Evolutionary conservation across 2,888 invertebrate species (phyloP), one percentile per base, ranked within the genome.

Genomic region (Macroteleia sp.): DNA sequence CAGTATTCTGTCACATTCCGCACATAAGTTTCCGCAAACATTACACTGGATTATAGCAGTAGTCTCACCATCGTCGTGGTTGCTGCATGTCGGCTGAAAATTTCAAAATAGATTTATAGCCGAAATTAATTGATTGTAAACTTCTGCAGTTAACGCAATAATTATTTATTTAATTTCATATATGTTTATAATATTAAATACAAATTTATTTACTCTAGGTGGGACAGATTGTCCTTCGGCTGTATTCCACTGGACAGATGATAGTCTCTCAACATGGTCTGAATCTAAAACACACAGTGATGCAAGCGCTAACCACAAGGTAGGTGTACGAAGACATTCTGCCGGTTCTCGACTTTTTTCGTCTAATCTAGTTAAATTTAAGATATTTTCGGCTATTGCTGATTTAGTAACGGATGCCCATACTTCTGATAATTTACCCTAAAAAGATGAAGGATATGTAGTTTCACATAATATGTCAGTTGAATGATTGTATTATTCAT

Each of bases 51-150:
- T 96, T 74, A 98, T 96, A 0, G 98, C 99, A 10, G 95, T 93
- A 0, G 98, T 99, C 88, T 96, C 95, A 0, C 97, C 97, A 90
- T 99, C 99, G 89, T 99, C 99, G 91, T 99, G 99, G 92, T 99
- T 99, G 54, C 95, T 95, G 92, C 99, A 99, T 79, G 96, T 95
- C 5, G 97, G 96, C 88, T 97, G n/a, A n/a, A n/a, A n/a, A n/a
- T n/a, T n/a, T n/a, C n/a, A n/a, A n/a, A n/a, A n/a, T n/a, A n/a
- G n/a, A n/a, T n/a, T n/a, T n/a, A n/a, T n/a, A n/a, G n/a, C n/a
- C n/a, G n/a, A n/a, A n/a, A n/a, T n/a, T n/a, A n/a, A n/a, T n/a
- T n/a, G n/a, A n/a, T n/a, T n/a, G n/a, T n/a, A n/a, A n/a, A n/a
- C n/a, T n/a, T n/a, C n/a, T n/a, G n/a, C n/a, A n/a, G n/a, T n/a